phyloP scores from a whole-genome alignment of 2,113 vertebrate species.

The Edolisoma coerulescens region DNA sequence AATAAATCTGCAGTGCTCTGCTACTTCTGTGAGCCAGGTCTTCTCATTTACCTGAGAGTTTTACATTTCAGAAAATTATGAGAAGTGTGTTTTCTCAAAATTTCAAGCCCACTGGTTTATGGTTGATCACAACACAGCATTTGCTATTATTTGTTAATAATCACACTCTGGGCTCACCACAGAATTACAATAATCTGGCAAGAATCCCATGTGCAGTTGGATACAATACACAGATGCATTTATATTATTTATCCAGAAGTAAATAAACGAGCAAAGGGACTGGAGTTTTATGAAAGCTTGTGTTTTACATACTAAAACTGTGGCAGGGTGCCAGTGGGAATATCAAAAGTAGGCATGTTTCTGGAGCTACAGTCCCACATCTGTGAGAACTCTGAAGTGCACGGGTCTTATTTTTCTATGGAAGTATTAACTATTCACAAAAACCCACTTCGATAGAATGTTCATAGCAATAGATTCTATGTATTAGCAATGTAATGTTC shows the following conservation, averaged over 20 bases:
- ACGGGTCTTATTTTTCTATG: background rate
- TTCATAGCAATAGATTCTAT: background rate
- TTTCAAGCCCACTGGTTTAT: background rate
- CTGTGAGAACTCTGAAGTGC: background rate
- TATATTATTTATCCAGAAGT: background rate
- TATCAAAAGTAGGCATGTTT: background rate
- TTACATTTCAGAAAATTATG: background rate
- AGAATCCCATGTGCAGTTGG: background rate
- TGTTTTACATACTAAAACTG: background rate
- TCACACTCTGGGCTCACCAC: background rate
- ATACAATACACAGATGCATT: background rate
- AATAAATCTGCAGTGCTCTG: background rate
- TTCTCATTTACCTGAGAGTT: background rate
- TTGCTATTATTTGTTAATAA: background rate
- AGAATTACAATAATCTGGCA: background rate
- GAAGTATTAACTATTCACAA: background rate
- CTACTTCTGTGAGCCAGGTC: background rate
- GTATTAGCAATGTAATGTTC: background rate
- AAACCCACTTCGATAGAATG: accelerated
- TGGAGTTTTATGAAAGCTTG: background rate
- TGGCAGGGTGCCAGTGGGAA: background rate
- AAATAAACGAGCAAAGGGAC: background rate
- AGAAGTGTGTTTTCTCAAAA: background rate
- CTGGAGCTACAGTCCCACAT: background rate
- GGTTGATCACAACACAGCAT: background rate